phyloP scores from a whole-genome alignment of 2,888 invertebrate species.

The Stenodema calcarata region DNA sequence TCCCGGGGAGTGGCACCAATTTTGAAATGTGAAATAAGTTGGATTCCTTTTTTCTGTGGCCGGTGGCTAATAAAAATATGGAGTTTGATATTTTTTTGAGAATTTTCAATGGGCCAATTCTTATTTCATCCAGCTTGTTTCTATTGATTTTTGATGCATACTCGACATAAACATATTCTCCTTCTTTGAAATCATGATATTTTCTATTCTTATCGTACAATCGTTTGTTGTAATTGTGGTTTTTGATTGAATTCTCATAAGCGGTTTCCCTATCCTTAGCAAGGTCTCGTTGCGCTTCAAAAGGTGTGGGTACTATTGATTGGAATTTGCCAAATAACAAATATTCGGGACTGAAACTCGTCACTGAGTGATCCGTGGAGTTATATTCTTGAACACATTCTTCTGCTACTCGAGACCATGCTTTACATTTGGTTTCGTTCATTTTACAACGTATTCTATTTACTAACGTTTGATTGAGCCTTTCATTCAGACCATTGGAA shows the following conservation, averaged over 20 bases:
- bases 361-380: constrained; percentile 57
- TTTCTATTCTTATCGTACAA: too few species aligned
- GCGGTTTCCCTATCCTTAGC: not conserved
- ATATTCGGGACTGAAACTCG: constrained; percentile 57
- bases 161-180: too few species aligned
- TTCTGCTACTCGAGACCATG: constrained; percentile 54
- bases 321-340: constrained; percentile 56
- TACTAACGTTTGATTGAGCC: constrained; percentile 58
- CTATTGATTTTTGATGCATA: too few species aligned
- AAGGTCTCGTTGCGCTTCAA: constrained; percentile 53
- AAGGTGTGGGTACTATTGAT: constrained; percentile 49
- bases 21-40: too few species aligned
- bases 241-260: too few species aligned
- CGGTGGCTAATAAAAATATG: constrained; percentile 26
- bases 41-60: constrained; percentile 14
- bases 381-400: constrained; percentile 58
- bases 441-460: constrained; percentile 58
- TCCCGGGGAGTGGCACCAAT: too few species aligned
- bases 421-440: too few species aligned
- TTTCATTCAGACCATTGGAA: constrained; percentile 57
- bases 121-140: constrained; percentile 38
- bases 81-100: constrained; percentile 38
- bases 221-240: too few species aligned
- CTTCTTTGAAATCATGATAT: too few species aligned
- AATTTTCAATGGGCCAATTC: constrained; percentile 56